Evolutionary conservation across 2,888 invertebrate species (phyloP), one percentile per base, ranked within the genome.

Genomic region (Stenchaetothrips biformis): DNA sequence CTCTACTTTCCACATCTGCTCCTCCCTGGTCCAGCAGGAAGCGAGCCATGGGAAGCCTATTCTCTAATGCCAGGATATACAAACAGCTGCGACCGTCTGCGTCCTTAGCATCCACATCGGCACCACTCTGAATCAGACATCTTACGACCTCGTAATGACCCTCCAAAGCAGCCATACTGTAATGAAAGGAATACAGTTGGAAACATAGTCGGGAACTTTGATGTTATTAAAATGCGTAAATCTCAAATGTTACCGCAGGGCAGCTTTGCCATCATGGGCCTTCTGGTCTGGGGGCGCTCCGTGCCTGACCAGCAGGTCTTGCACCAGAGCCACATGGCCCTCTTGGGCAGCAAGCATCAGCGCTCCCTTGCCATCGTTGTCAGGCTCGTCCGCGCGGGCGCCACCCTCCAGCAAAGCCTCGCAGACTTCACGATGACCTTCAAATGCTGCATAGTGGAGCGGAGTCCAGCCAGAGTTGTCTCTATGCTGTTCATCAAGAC

Each of bases 391-490:
- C 13, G 95, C 92, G 85, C 94, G 92, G 0, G 95, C 96, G 0
- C 96, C 97, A 0, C 95, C 95, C 85, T 96, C 96, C 0, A 97
- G 87, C 0, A 95, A 87, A 0, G 93, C 92, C 84, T 94, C 93
- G 84, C 94, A 93, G 0, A 96, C 95, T 85, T 94, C 94, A 80
- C 91, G 88, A 86, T 97, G 96, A 16, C 96, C 94, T 89, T 98
- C 97, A 86, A 97, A 98, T 18, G 98, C 95, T 0, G 98, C 94
- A 86, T 98, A 98, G 86, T 98, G 98, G 80, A 99, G 87, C 0
- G 99, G 97, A 0, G 98, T 98, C 98, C 98, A 98, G 0, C 98
- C 98, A 0, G 95, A 95, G 87, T 97, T 97, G 86, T 98, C 98
- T 27, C 95, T 89, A 85, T 95, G 95, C 82, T 94, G 94, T 84